These are phyloP conservation scores for Lophotriccus pileatus DNA, from an alignment of 2,797 vertebrate species.

Conservation along the genomic window DNA sequence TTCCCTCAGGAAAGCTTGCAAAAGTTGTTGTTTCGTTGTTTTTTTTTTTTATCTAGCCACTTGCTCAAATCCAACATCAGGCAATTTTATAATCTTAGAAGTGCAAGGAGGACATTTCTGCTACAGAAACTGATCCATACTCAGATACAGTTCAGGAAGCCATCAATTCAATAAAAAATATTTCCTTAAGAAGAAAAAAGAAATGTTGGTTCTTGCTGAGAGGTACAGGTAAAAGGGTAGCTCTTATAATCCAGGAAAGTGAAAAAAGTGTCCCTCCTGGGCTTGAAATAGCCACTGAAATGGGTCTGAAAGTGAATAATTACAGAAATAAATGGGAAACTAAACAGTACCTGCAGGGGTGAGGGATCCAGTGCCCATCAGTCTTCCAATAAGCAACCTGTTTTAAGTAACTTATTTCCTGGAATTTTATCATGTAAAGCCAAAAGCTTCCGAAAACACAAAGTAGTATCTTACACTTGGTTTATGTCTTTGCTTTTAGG, in stretches of 20 bases:
- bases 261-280: neutral
- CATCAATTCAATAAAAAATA: neutral
- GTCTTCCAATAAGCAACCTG: neutral
- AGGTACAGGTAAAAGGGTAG: neutral
- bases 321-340: neutral
- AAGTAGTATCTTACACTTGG: neutral
- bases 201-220: neutral
- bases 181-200: neutral
- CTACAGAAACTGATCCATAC: neutral
- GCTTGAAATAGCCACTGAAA: neutral
- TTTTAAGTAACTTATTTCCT: conserved; percentile 7
- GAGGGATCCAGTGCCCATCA: neutral
- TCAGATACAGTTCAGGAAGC: neutral
- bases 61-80: neutral
- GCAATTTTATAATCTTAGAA: neutral
- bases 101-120: neutral
- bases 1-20: neutral
- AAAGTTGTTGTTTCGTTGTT: neutral
- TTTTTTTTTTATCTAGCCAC: neutral
- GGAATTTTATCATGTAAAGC: conserved; percentile 19
- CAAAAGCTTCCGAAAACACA: neutral
- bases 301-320: neutral
- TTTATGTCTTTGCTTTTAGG: conserved; percentile 6
- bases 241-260: neutral
- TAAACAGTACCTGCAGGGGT: neutral